Percentiles rank a stretch among this genome's conserved stretches.
Evolutionary conservation across 2,797 vertebrate genomes (phyloP).

Genomic region (Trematomus bernacchii): DNA sequence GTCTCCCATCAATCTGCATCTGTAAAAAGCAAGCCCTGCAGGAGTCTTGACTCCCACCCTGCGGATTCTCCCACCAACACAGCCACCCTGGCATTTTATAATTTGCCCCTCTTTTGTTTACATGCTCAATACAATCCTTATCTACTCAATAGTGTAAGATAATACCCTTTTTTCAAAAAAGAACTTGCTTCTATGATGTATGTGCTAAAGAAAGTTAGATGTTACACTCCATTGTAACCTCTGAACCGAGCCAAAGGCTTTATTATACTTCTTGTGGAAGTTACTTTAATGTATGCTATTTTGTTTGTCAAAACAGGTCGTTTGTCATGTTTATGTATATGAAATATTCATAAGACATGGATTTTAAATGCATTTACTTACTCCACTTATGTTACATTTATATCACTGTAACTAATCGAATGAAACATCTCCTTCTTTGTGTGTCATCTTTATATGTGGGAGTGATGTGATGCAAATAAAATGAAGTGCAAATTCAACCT

Average conservation of each 20-base stretch:
- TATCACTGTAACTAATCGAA: conserved; percentile 27
- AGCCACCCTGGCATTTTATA: conserved; percentile 17
- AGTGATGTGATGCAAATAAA: conserved; percentile 71
- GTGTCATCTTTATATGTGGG: conserved; percentile 53
- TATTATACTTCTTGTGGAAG: conserved; percentile 88
- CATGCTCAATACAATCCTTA: conserved; percentile 55
- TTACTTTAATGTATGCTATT: conserved; percentile 39
- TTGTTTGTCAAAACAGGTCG: conserved; percentile 82
- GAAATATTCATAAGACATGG: conserved; percentile 31
- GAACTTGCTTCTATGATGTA: conserved; percentile 11
- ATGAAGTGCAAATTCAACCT: conserved; percentile 58
- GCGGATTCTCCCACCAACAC: conserved; percentile 27
- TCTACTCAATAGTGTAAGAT: conserved; percentile 38
- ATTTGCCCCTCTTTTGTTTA: conserved; percentile 56
- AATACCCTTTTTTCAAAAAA: conserved; percentile 22
- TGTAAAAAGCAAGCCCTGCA: conserved; percentile 61
- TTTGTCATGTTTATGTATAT: conserved; percentile 44
- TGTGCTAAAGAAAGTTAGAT: conserved; percentile 8
- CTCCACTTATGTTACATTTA: conserved; percentile 22
- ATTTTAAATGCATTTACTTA: conserved; percentile 42
- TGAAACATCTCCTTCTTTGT: conserved; percentile 25
- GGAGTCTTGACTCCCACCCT: conserved; percentile 57
- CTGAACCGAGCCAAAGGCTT: not conserved
- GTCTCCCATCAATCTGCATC: conserved; percentile 65
- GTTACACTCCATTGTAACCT: conserved; percentile 23